phyloP scores from a whole-genome alignment of 2,888 invertebrate genomes.

The Alviniconcha strummeri region DNA sequence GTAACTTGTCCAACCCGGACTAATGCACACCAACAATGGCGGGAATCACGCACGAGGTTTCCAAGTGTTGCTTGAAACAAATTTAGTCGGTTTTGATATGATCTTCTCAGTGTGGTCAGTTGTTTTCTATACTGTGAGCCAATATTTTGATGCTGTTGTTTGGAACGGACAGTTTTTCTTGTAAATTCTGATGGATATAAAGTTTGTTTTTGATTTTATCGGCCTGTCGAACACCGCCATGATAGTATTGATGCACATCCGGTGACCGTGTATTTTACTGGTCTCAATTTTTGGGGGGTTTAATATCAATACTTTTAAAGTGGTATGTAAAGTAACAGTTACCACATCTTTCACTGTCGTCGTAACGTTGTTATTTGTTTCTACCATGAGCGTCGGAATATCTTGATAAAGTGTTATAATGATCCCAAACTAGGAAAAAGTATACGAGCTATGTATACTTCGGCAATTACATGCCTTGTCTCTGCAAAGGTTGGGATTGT shows the following conservation, averaged over 20 bases:
- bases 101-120: background rate
- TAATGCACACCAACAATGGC: background rate
- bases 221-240: background rate
- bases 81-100: background rate
- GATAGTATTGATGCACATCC: background rate
- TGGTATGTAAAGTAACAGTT: no score
- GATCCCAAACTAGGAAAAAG: no score
- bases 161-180: background rate
- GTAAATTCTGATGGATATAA: background rate
- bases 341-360: no score
- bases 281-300: background rate
- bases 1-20: no score
- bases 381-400: no score
- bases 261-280: background rate
- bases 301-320: background rate
- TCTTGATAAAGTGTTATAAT: no score
- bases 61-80: no score
- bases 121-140: background rate
- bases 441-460: no score
- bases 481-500: no score
- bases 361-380: no score
- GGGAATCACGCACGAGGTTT: conserved; percentile 13
- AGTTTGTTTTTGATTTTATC: background rate
- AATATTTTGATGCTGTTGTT: background rate
- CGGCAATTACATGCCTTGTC: no score